Evolutionary conservation across 1,140 invertebrate genomes (phyloP).

Genomic region (Trichonephila clavipes): DNA sequence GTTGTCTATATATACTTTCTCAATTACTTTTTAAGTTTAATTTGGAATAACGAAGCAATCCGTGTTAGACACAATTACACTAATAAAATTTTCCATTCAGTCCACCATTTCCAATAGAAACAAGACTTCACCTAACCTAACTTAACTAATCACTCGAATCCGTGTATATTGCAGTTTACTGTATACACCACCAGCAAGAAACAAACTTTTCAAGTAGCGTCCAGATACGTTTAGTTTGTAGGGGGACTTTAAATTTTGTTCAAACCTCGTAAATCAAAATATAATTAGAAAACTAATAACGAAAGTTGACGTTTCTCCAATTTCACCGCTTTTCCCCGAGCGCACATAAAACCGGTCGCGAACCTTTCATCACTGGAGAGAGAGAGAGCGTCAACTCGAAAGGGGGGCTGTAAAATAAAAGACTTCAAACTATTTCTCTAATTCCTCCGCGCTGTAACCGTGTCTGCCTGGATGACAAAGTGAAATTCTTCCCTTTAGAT

Average conservation of each 20-base stretch:
- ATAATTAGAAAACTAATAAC: slow-evolving; percentile 25
- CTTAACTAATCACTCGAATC: too few relatives aligned
- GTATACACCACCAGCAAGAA: too few relatives aligned
- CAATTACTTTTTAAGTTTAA: too few relatives aligned
- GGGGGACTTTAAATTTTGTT: background rate
- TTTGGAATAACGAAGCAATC: too few relatives aligned
- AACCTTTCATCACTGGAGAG: background rate
- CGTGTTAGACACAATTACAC: too few relatives aligned
- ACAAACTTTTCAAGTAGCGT: background rate
- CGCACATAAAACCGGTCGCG: background rate
- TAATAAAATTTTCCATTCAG: too few relatives aligned
- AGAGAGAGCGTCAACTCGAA: fast-evolving
- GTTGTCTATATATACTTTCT: too few relatives aligned
- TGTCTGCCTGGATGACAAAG: slow-evolving; percentile 3
- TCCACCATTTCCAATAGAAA: too few relatives aligned
- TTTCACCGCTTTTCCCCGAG: background rate
- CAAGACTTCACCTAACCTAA: too few relatives aligned
- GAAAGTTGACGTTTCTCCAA: slow-evolving; percentile 8
- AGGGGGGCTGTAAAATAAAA: background rate
- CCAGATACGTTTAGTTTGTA: background rate
- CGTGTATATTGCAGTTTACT: too few relatives aligned
- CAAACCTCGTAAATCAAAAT: background rate
- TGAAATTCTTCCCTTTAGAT: slow-evolving; percentile 35
- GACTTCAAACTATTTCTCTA: slow-evolving; percentile 52
- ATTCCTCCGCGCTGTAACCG: background rate